Percentiles rank a stretch among this genome's conserved stretches.
Evolutionary conservation across 2,797 vertebrate species (phyloP).

Genomic region (Pantherophis alleghaniensis): DNA sequence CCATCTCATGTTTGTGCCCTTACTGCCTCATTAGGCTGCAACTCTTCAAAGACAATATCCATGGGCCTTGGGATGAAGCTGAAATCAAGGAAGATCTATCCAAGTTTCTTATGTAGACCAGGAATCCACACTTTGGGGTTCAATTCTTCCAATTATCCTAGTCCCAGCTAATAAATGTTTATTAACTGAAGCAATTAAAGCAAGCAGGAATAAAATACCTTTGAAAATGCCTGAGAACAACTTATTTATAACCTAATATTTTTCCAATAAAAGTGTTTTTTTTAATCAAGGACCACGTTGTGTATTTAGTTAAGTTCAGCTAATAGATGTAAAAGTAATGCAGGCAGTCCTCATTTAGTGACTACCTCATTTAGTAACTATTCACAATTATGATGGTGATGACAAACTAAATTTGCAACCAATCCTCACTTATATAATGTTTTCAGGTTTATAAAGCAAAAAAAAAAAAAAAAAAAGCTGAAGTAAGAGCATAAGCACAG

Average conservation of each 20-base stretch:
- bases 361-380: neutral
- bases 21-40: conserved; percentile 87
- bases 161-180: neutral
- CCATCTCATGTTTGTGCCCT: conserved; percentile 86
- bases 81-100: conserved; percentile 94
- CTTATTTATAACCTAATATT: neutral
- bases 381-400: neutral
- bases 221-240: neutral
- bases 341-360: neutral
- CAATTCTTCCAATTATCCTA: neutral
- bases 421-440: neutral
- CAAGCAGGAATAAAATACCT: neutral
- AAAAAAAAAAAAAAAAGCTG: neutral
- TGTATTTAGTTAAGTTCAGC: neutral
- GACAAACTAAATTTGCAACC: neutral
- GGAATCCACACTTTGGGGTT: neutral
- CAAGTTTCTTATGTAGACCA: conserved; percentile 76
- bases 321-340: neutral
- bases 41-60: conserved; percentile 96
- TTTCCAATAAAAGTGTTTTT: neutral
- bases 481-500: neutral
- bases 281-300: neutral
- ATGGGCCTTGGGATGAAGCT: conserved; percentile 97
- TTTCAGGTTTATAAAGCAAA: neutral
- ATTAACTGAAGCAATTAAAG: neutral